These are phyloP conservation scores for Hepsetus odoe DNA, from an alignment of 2,113 vertebrate species.

Conservation along the genomic window DNA sequence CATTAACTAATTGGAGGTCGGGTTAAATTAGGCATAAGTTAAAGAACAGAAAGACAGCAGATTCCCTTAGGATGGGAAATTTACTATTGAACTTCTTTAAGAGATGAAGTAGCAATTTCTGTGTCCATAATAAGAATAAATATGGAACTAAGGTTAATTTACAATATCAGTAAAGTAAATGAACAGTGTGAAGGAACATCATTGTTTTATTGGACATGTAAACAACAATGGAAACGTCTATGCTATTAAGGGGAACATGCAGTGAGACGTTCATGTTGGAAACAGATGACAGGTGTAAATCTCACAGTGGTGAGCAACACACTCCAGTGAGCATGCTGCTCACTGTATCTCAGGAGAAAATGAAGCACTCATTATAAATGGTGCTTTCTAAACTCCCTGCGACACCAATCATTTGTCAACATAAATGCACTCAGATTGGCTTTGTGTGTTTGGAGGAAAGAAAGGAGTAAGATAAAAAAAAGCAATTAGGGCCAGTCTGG, in stretches of 20 bases:
- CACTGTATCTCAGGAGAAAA: constrained; percentile 3
- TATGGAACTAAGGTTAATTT: background rate
- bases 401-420: constrained; percentile 23
- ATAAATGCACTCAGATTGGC: constrained; percentile 16
- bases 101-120: background rate
- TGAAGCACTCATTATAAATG: constrained; percentile 19
- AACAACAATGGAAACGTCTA: background rate
- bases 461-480: constrained; percentile 13
- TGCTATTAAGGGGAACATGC: background rate
- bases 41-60: background rate
- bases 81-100: background rate
- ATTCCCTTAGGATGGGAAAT: background rate
- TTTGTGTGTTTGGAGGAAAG: constrained; percentile 20
- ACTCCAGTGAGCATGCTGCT: background rate
- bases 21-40: background rate
- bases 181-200: background rate
- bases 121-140: background rate
- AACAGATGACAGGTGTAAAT: constrained; percentile 1
- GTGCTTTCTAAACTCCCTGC: constrained; percentile 7
- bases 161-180: background rate
- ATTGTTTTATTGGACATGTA: background rate
- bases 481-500: constrained; percentile 27
- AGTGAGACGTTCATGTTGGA: background rate
- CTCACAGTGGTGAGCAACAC: background rate
- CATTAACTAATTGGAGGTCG: background rate